Evolutionary conservation across 1,140 invertebrate species (phyloP), one percentile per base, ranked within the genome.

Genomic region (Coboldia fuscipes): DNA sequence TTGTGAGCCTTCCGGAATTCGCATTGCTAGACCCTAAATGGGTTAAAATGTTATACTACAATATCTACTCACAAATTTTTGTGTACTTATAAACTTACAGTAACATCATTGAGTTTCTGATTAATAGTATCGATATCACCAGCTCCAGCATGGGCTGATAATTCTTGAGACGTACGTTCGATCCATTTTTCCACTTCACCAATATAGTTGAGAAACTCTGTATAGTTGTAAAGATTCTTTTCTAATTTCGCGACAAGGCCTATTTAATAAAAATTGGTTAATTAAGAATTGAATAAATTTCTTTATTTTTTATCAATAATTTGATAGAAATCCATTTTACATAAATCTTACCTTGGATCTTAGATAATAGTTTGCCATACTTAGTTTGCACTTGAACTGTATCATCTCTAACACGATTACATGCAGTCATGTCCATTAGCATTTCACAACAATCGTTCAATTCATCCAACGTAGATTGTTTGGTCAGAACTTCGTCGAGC

Each of bases 151-250:
- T 82, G 88, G 42, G 82, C 76, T 47, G 83, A 72, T 4, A 90
- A 66, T 3, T 73, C 75, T 13, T 72, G 70, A 41, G 81, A 72
- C 13, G 77, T 75, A 26, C 72, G 68, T 29, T 71, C 63, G 14
- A 88, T 57, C 85, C 85, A 92, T 21, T 67, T 63, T 37, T 83
- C 71, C 41, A 86, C 61, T 45, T 84, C 75, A 40, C 75, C 68
- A 46, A 82, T 84, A 4, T 78, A 78, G 43, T 80, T 81, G 1
- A 82, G 57, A 52, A 88, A 90, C 47, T 89, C 82, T 0, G 80
- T 86, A 38, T 88, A 80, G 52, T 89, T 83, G 1, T 75, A 77
- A 0, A 89, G 51, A 53, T 81, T 85, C 56, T 89, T 89, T 46
- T 90, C 81, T 3, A 84, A 72, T 47, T 72, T 75, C 2, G 76